Base-by-base conservation (phyloP, 2,113 vertebrate genomes). In the Regulus satrapa region DNA sequence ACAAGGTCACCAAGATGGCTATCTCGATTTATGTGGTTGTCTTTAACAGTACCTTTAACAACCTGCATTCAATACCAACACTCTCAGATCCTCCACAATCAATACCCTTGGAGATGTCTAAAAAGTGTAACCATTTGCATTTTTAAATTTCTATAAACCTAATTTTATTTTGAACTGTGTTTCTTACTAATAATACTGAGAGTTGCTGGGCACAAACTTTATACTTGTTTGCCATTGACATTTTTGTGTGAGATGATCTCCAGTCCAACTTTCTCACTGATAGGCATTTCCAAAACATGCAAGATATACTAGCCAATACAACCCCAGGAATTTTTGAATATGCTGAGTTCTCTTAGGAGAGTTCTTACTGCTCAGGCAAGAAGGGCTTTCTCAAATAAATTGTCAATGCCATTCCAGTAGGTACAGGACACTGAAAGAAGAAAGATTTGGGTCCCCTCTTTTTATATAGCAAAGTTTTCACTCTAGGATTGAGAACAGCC, bases 301-400 rank as follows among this genome's bases (percentile, higher is more conserved):
- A 17, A 31, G n/a, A n/a, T 52, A 61, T 7, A 55, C 5, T 1
- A 52, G 36, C 10, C 18, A 68, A 14, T 48, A 32, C 6, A 64
- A 5, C 1, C 8, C 3, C 0, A 0, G 15, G 8, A 43, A 31
- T 40, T 71, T 56, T 51, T 85, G 41, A 25, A 38, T 54, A 18
- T 29, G 15, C 5, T 45, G 40, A 15, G 31, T 38, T 38, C 15
- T 92, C 36, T 66, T 45, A 34, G 40, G 24, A 69, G 6, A 6
- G 2, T 43, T 77, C 41, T 28, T 59, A 48, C 40, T 5, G 4
- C 23, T 59, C 32, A 23, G 26, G 23, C 29, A 59, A 64, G 64
- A 85, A 69, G 13, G 11, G 5, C 13, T 78, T 81, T 69, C 54
- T 68, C 45, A 64, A 51, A 63, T 6, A 84, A 84, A 41, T 51